Evolutionary conservation across 2,888 invertebrate genomes (phyloP).

Genomic region (Sialis lutaria): DNA sequence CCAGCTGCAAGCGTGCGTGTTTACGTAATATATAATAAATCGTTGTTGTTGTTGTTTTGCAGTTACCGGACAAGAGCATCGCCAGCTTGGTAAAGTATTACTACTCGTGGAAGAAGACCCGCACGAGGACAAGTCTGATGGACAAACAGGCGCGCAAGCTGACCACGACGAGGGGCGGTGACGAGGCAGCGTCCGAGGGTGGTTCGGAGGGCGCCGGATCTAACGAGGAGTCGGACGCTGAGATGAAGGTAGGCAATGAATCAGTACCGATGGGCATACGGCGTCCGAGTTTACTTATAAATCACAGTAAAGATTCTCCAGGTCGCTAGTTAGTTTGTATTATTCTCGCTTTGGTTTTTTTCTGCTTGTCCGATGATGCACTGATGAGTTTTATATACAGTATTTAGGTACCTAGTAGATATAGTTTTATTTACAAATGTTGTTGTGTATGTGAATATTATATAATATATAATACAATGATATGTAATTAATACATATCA

Average conservation of each 20-base stretch:
- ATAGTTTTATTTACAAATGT: too few species aligned
- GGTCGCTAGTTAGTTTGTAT: background rate
- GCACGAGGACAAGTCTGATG: slow-evolving; percentile 84
- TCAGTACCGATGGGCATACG: background rate
- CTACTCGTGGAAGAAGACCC: slow-evolving; percentile 95
- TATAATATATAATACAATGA: too few species aligned
- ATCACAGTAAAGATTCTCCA: background rate
- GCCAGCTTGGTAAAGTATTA: slow-evolving; percentile 93
- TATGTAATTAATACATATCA: too few species aligned
- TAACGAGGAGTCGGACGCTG: slow-evolving; percentile 74
- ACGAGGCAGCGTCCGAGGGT: slow-evolving; percentile 58
- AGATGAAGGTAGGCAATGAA: slow-evolving; percentile 59
- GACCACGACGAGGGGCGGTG: slow-evolving; percentile 46
- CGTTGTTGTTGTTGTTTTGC: slow-evolving; percentile 11
- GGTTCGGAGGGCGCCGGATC: slow-evolving; percentile 73
- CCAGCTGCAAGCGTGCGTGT: slow-evolving; percentile 1
- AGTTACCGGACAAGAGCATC: slow-evolving; percentile 95
- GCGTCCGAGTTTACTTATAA: background rate
- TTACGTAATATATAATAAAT: background rate
- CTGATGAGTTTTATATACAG: too few species aligned
- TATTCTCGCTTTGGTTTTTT: too few species aligned
- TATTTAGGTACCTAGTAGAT: too few species aligned
- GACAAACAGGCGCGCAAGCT: slow-evolving; percentile 63
- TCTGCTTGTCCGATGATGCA: too few species aligned
- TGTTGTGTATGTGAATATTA: too few species aligned